Evolutionary conservation across 2,797 vertebrate species (phyloP).

Genomic region (Benthosema pterotum): DNA sequence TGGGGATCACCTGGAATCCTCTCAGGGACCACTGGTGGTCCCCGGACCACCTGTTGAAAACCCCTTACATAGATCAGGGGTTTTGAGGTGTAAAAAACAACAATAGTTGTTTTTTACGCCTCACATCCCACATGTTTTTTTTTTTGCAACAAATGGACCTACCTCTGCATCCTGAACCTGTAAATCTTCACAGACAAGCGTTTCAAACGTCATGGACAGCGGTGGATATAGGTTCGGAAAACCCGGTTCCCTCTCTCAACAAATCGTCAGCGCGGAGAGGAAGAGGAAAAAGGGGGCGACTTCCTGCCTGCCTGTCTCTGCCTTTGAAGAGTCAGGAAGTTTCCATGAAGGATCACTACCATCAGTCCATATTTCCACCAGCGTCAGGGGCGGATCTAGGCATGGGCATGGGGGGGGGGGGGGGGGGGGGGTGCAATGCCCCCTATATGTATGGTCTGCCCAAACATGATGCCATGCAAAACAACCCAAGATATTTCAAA

Average conservation of each 20-base stretch:
- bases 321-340: slow-evolving; percentile 47
- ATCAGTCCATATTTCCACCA: slow-evolving; percentile 16
- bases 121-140: not conserved
- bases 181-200: not conserved
- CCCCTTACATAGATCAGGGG: too few species aligned
- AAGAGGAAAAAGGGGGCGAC: slow-evolving; percentile 18
- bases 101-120: not conserved
- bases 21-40: too few species aligned
- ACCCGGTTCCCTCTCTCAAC: not conserved
- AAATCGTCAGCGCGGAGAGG: slow-evolving; percentile 5
- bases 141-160: not conserved
- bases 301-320: slow-evolving; percentile 39
- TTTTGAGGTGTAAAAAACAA: too few species aligned
- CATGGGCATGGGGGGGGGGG: too few species aligned
- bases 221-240: slow-evolving; percentile 4
- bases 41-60: too few species aligned
- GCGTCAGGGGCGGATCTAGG: too few species aligned
- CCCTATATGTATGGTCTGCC: too few species aligned
- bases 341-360: slow-evolving; percentile 23
- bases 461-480: too few species aligned
- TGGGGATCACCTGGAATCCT: too few species aligned
- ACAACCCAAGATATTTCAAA: too few species aligned
- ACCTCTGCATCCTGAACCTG: not conserved
- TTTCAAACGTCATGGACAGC: slow-evolving; percentile 5
- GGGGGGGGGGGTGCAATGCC: too few species aligned